phyloP scores from a whole-genome alignment of 2,797 vertebrate genomes.

The Pitangus sulphuratus region DNA sequence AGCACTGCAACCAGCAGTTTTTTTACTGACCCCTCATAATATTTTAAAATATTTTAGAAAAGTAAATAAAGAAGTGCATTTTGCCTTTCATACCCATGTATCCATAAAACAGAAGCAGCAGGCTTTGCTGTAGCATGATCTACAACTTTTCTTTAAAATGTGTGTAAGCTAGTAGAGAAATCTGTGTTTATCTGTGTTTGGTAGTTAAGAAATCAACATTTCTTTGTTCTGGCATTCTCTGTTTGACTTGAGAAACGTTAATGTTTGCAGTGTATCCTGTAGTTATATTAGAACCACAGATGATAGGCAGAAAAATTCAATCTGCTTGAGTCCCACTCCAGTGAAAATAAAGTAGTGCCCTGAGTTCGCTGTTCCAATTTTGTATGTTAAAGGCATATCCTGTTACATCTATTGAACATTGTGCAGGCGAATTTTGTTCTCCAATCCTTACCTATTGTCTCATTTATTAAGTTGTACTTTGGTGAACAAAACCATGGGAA shows the following conservation, averaged over 20 bases:
- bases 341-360: not conserved
- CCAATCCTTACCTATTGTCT: constrained; percentile 3
- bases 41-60: not conserved
- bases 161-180: constrained; percentile 1
- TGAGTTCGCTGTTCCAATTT: not conserved
- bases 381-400: not conserved
- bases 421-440: constrained; percentile 12
- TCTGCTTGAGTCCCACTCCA: not conserved
- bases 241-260: not conserved
- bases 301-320: not conserved
- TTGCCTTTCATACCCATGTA: not conserved
- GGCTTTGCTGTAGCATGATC: not conserved
- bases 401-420: not conserved
- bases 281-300: not conserved
- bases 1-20: not conserved
- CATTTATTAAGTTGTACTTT: constrained; percentile 20
- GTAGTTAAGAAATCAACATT: constrained; percentile 35
- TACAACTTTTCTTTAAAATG: constrained; percentile 30
- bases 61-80: not conserved
- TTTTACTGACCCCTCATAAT: not conserved
- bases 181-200: not conserved
- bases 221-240: not conserved
- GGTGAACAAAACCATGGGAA: constrained; percentile 47
- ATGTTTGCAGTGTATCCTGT: not conserved
- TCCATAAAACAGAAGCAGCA: not conserved